Evolutionary conservation across 2,113 vertebrate genomes (phyloP).

Genomic region (Illadopsis cleaveri): DNA sequence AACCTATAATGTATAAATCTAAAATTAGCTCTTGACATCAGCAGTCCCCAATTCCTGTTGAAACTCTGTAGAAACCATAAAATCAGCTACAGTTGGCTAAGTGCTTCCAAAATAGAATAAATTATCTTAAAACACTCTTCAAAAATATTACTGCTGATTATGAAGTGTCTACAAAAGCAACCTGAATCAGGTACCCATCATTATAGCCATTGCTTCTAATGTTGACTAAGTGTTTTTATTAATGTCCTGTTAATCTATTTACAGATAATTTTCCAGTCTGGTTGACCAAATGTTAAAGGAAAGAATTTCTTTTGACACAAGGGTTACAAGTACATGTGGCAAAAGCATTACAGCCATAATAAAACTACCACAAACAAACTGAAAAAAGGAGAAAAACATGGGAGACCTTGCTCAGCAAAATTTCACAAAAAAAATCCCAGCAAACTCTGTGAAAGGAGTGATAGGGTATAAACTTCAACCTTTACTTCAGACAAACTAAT

Average conservation of each 20-base stretch:
- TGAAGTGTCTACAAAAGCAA: not conserved
- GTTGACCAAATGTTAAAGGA: slow-evolving; percentile 2
- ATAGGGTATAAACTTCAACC: not conserved
- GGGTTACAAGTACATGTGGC: not conserved
- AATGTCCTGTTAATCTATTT: slow-evolving; percentile 5
- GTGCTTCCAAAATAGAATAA: slow-evolving; percentile 21
- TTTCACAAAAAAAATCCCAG: not conserved
- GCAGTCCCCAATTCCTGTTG: not conserved
- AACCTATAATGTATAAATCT: not conserved
- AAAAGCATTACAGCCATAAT: not conserved
- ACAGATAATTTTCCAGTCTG: not conserved
- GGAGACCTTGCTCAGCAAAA: not conserved
- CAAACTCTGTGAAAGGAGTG: not conserved
- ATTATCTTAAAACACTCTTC: not conserved
- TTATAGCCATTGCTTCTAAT: not conserved
- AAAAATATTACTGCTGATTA: slow-evolving; percentile 17
- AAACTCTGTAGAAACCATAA: not conserved
- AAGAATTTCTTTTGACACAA: not conserved
- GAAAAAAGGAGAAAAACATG: not conserved
- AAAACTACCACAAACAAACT: not conserved
- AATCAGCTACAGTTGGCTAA: not conserved
- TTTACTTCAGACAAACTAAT: slow-evolving; percentile 1
- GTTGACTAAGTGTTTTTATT: not conserved
- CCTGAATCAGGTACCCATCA: not conserved
- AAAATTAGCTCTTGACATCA: not conserved